Evolutionary conservation across 2,113 vertebrate species (phyloP).

Genomic region (Megalops atlanticus): DNA sequence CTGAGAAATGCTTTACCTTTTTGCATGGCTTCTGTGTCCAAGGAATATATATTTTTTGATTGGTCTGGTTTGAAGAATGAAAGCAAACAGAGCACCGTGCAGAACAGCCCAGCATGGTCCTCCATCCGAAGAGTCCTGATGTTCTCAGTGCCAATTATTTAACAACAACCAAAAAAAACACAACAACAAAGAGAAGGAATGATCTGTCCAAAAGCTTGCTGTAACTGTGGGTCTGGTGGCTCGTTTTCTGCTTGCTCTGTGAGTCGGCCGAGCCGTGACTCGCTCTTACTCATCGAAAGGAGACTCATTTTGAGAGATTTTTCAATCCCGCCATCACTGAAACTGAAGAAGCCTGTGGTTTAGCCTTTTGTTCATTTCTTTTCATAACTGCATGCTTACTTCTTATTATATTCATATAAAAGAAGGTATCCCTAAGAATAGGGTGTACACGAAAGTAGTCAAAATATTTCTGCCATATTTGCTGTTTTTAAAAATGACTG

Average conservation of each 20-base stretch:
- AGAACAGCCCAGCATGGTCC: background rate
- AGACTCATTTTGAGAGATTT: constrained; percentile 49
- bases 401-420: background rate
- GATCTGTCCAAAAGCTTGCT: background rate
- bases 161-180: background rate
- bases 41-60: background rate
- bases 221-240: background rate
- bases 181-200: background rate
- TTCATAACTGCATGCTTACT: constrained; percentile 23
- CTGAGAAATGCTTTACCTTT: background rate
- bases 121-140: background rate
- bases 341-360: constrained; percentile 44
- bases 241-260: constrained; percentile 34
- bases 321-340: constrained; percentile 65
- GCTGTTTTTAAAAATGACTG: background rate
- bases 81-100: background rate
- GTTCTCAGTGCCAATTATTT: background rate
- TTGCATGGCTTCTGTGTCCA: background rate
- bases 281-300: constrained; percentile 71
- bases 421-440: background rate
- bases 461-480: background rate
- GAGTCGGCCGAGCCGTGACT: constrained; percentile 68
- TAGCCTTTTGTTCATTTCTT: constrained; percentile 39
- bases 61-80: background rate
- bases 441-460: background rate